phyloP scores from a whole-genome alignment of 1,140 invertebrate genomes.

The Drosophila biarmipes region DNA sequence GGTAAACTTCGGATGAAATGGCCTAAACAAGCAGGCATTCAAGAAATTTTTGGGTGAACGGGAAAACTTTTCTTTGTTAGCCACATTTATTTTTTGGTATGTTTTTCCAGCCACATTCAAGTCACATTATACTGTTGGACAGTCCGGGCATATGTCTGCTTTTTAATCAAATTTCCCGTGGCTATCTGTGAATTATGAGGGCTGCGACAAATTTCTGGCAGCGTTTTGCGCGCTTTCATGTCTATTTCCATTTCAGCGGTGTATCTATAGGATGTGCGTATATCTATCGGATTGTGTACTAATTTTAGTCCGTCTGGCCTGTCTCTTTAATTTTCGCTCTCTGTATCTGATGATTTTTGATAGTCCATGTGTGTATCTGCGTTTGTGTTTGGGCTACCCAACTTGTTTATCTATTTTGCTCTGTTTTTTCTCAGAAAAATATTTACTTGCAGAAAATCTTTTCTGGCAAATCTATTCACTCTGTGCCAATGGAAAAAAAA shows the following conservation, averaged over 20 bases:
- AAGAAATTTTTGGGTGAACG: conserved; percentile 11
- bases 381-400: not conserved
- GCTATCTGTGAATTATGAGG: conserved; percentile 22
- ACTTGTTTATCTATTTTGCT: conserved; percentile 31
- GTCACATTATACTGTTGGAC: conserved; percentile 8
- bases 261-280: conserved; percentile 7
- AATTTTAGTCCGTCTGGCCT: conserved; percentile 69
- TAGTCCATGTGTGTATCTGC: conserved; percentile 8
- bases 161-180: conserved; percentile 1
- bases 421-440: conserved; percentile 47
- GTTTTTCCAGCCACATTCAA: conserved; percentile 14
- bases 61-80: conserved; percentile 5
- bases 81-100: not conserved
- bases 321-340: conserved; percentile 40
- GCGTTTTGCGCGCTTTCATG: conserved; percentile 10
- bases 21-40: conserved; percentile 12
- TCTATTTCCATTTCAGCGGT: conserved; percentile 39
- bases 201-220: conserved; percentile 35
- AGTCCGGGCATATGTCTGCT: not conserved
- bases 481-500: conserved; percentile 8
- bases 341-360: conserved; percentile 57
- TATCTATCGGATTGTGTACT: conserved; percentile 37
- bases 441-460: conserved; percentile 59
- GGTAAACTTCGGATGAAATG: conserved; percentile 1
- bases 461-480: conserved; percentile 42